A percentile compares a stretch with the other conserved stretches of the same genome.
Conservation (phyloP, 2,797 vertebrate species). For the Avahi laniger region DNA sequence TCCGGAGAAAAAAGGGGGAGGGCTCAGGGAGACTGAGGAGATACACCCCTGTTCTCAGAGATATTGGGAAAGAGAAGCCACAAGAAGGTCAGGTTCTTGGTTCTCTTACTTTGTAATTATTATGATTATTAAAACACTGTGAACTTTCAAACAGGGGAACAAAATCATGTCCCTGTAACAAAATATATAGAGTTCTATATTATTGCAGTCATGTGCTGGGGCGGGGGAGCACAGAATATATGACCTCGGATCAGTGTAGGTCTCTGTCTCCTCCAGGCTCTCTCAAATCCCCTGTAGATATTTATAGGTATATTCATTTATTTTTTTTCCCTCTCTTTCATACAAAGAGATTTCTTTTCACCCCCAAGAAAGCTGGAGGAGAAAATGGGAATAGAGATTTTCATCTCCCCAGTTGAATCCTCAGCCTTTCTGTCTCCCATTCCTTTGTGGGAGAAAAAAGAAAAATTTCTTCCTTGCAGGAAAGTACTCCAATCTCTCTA, state of each 20-base stretch:
- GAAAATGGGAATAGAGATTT: constrained; percentile 44
- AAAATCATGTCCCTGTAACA: constrained; percentile 30
- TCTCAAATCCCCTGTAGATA: background rate
- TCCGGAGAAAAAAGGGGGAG: constrained; percentile 4
- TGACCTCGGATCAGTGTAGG: background rate
- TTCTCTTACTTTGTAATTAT: constrained; percentile 47
- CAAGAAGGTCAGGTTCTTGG: constrained; percentile 60
- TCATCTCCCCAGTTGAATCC: background rate
- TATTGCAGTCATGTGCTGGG: background rate
- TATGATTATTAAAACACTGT: constrained; percentile 28
- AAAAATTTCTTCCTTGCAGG: constrained; percentile 29
- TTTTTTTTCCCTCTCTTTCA: background rate
- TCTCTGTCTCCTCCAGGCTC: constrained; percentile 31
- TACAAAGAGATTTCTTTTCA: constrained; percentile 48
- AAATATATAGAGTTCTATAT: background rate
- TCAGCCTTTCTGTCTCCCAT: constrained; percentile 27
- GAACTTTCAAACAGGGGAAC: constrained; percentile 37
- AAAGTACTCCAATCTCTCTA: constrained; percentile 41
- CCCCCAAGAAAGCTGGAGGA: constrained; percentile 30
- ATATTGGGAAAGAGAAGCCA: constrained; percentile 23
- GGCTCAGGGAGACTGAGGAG: background rate
- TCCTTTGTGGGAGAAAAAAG: background rate
- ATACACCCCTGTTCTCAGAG: constrained; percentile 49
- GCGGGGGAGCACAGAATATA: background rate
- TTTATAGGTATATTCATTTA: background rate